A percentile compares a stretch with the other conserved stretches of the same genome.
phyloP scores from a whole-genome alignment of 2,888 invertebrate genomes.

The Sphaerophoria taeniata region DNA sequence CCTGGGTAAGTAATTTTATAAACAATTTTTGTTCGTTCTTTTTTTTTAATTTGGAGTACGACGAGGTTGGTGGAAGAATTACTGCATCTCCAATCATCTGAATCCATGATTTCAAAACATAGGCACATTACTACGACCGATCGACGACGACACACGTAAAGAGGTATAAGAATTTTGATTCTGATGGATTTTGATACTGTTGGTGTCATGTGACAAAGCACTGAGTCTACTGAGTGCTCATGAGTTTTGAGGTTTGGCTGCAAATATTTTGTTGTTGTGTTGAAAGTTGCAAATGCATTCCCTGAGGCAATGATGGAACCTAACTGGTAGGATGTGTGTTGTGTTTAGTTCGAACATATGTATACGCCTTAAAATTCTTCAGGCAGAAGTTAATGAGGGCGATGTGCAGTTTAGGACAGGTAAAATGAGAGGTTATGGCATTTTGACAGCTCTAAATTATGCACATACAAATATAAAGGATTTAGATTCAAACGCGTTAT shows the following conservation, averaged over 20 bases:
- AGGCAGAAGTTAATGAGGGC: neutral
- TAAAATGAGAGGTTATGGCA: conserved; percentile 19
- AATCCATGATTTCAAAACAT: conserved; percentile 41
- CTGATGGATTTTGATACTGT: conserved; percentile 28
- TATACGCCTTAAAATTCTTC: conserved; percentile 11
- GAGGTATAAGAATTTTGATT: conserved; percentile 7
- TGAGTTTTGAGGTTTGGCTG: conserved; percentile 42
- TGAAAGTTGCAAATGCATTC: conserved; percentile 37
- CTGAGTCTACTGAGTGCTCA: conserved; percentile 56
- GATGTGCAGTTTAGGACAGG: neutral
- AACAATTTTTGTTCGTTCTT: conserved; percentile 21
- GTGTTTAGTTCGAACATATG: conserved; percentile 9
- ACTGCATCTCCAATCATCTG: conserved; percentile 35
- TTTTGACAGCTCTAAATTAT: conserved; percentile 26
- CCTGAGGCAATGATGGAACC: conserved; percentile 36
- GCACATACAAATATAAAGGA: neutral
- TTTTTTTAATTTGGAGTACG: conserved; percentile 42
- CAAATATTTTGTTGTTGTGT: neutral
- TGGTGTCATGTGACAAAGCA: conserved; percentile 65
- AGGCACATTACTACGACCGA: conserved; percentile 4
- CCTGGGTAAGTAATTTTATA: conserved; percentile 62
- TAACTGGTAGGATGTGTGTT: conserved; percentile 4
- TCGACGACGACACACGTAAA: neutral
- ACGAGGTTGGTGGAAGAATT: conserved; percentile 8
- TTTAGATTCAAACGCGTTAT: conserved; percentile 14